These are phyloP conservation scores for Gambusia affinis DNA, from an alignment of 2,113 vertebrate genomes.

Conservation along the genomic window DNA sequence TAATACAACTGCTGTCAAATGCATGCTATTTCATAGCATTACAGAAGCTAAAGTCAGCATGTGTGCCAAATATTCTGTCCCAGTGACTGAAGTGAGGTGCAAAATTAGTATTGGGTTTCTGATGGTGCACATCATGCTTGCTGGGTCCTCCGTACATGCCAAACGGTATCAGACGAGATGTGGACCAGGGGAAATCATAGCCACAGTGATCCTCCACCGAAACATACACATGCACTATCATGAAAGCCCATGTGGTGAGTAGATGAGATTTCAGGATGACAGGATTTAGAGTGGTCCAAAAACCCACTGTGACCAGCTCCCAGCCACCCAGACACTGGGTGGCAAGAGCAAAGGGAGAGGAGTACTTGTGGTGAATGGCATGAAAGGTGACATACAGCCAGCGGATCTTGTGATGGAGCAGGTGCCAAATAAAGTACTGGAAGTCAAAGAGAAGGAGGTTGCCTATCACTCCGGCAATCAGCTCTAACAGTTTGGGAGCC, in stretches of 20 bases:
- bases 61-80: slow-evolving; percentile 76
- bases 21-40: slow-evolving; percentile 7
- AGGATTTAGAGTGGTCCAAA: slow-evolving; percentile 78
- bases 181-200: slow-evolving; percentile 80
- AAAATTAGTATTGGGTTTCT: slow-evolving; percentile 76
- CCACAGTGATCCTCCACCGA: slow-evolving; percentile 79
- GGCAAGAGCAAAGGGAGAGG: slow-evolving; percentile 69
- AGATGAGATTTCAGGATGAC: slow-evolving; percentile 72
- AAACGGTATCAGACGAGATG: slow-evolving; percentile 71
- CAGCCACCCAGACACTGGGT: slow-evolving; percentile 78
- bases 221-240: slow-evolving; percentile 76
- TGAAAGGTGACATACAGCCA: slow-evolving; percentile 81
- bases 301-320: slow-evolving; percentile 76
- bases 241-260: slow-evolving; percentile 76
- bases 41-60: slow-evolving; percentile 63
- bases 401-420: slow-evolving; percentile 75
- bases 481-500: slow-evolving; percentile 70
- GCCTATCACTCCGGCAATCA: slow-evolving; percentile 65
- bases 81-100: slow-evolving; percentile 78
- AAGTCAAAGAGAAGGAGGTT: slow-evolving; percentile 81
- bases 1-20: not conserved
- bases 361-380: slow-evolving; percentile 76
- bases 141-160: slow-evolving; percentile 76
- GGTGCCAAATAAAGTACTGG: slow-evolving; percentile 82
- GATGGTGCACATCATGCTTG: slow-evolving; percentile 76